Evolutionary conservation across 2,113 vertebrate species (phyloP).

Genomic region (Panthera tigris): DNA sequence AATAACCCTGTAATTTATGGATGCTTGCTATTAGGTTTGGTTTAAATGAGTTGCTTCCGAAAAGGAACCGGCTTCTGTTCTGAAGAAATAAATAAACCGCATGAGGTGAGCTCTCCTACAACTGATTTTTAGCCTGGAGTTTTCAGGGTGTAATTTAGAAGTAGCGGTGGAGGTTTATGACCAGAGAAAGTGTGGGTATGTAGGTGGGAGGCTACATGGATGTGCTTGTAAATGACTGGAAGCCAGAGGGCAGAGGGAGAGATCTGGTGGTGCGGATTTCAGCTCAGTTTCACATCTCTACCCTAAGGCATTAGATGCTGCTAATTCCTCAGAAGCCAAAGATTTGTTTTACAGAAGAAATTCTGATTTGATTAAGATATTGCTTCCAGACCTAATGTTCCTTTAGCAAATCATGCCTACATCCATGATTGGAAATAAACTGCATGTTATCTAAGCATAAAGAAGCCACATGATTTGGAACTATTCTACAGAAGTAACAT

Average conservation of each 20-base stretch:
- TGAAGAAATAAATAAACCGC: conserved; percentile 80
- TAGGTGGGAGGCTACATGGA: conserved; percentile 80
- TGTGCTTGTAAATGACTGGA: conserved; percentile 81
- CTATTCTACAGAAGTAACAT: conserved; percentile 82
- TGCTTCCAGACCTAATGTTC: conserved; percentile 82
- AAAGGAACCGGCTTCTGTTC: conserved; percentile 79
- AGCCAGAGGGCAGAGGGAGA: conserved; percentile 74
- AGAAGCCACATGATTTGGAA: conserved; percentile 77
- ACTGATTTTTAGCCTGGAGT: conserved; percentile 78
- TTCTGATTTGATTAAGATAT: conserved; percentile 87
- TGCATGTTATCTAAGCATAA: conserved; percentile 79
- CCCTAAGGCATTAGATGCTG: conserved; percentile 83
- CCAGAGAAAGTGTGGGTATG: conserved; percentile 82
- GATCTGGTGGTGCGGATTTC: conserved; percentile 82
- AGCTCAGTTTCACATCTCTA: conserved; percentile 85
- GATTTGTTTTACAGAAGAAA: conserved; percentile 85
- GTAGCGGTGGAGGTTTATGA: conserved; percentile 79
- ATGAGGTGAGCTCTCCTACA: conserved; percentile 81
- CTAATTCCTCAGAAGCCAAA: conserved; percentile 86
- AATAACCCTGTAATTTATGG: conserved; percentile 82
- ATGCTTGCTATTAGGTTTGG: conserved; percentile 79
- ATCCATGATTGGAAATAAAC: conserved; percentile 82
- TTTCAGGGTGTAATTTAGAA: conserved; percentile 84
- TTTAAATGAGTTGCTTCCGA: conserved; percentile 81
- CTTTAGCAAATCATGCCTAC: conserved; percentile 79